Conservation (phyloP, 1,140 invertebrate genomes). For the Planococcus citri region DNA sequence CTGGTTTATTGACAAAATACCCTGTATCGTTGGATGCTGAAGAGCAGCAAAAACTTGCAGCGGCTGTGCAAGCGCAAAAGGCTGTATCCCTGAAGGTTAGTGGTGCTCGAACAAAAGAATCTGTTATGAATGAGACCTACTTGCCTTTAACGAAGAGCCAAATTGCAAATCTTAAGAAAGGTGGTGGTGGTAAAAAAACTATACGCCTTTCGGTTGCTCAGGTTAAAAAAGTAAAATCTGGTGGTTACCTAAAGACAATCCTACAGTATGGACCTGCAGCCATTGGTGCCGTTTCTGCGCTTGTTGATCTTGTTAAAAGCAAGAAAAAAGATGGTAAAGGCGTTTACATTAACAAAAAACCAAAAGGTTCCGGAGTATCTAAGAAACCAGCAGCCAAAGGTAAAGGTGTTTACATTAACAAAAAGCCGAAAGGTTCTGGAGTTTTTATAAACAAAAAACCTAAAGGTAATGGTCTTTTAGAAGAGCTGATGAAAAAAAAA, state of each 20-base stretch:
- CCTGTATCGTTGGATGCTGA: conserved; percentile 22
- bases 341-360: background rate
- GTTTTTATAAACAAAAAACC: background rate
- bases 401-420: background rate
- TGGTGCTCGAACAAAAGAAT: background rate
- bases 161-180: background rate
- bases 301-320: too few relatives aligned
- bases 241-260: too few relatives aligned
- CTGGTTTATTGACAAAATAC: too few relatives aligned
- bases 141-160: background rate
- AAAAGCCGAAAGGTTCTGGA: background rate
- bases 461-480: too few relatives aligned
- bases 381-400: background rate
- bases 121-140: background rate
- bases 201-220: too few relatives aligned
- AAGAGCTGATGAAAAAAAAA: too few relatives aligned
- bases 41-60: background rate
- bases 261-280: too few relatives aligned
- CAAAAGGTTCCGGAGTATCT: background rate
- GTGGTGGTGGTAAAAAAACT: too few relatives aligned
- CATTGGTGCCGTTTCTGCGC: too few relatives aligned
- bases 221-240: too few relatives aligned
- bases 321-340: background rate
- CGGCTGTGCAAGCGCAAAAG: background rate
- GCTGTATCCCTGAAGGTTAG: background rate